These are phyloP conservation scores for Noctua janthe DNA, from an alignment of 2,888 invertebrate genomes.

Conservation along the genomic window DNA sequence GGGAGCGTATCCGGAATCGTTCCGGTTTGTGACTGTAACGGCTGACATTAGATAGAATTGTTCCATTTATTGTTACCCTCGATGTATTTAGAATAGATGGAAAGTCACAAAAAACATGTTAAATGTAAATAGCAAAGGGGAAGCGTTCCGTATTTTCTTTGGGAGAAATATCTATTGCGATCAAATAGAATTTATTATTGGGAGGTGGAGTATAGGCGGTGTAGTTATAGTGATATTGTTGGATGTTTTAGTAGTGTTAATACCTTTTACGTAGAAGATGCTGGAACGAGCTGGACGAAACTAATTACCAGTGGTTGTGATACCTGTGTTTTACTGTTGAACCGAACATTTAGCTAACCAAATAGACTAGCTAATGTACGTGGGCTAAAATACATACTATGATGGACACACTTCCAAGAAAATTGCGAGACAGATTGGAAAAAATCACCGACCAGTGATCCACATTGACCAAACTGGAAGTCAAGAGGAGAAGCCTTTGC, in stretches of 20 bases:
- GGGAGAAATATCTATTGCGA: constrained; percentile 49
- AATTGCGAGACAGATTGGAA: not conserved
- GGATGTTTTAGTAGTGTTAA: not conserved
- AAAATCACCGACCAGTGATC: not conserved
- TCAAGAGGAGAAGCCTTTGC: not conserved
- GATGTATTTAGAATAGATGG: constrained; percentile 56
- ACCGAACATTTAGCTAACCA: not conserved
- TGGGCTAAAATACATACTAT: not conserved
- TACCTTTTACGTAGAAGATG: not conserved
- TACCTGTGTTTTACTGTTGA: not conserved
- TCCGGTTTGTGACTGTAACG: constrained; percentile 63
- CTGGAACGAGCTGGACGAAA: not conserved
- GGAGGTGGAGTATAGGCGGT: not conserved
- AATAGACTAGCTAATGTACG: not conserved
- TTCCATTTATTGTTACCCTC: constrained; percentile 66
- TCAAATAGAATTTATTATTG: constrained; percentile 52
- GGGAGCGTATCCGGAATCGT: constrained; percentile 66
- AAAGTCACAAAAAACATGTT: constrained; percentile 50
- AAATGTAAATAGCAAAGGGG: constrained; percentile 45
- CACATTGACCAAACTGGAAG: not conserved
- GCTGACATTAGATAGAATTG: constrained; percentile 60
- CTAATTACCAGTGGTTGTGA: not conserved
- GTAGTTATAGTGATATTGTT: not conserved
- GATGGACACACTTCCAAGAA: not conserved
- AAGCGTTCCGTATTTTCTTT: constrained; percentile 32